phyloP scores from a whole-genome alignment of 2,797 vertebrate genomes.

The Hydrophis major region DNA sequence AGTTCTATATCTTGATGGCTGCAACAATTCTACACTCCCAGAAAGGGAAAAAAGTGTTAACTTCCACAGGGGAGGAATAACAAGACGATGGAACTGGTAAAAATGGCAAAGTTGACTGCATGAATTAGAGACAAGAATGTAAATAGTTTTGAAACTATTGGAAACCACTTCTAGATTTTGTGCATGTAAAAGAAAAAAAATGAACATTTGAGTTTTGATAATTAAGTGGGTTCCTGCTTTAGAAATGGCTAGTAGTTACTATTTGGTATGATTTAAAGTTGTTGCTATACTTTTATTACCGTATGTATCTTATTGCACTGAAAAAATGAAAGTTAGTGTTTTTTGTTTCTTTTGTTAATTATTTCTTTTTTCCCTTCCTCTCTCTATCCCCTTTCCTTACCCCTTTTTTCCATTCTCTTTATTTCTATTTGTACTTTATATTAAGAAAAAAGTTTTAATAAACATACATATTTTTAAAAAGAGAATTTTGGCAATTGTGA shows the following conservation, averaged over 20 bases:
- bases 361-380: not conserved
- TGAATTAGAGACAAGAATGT: not conserved
- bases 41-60: not conserved
- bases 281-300: not conserved
- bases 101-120: not conserved
- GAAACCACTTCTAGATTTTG: not conserved
- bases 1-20: not conserved
- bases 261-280: not conserved
- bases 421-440: not conserved
- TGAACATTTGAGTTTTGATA: not conserved
- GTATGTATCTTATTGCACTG: not conserved
- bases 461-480: not conserved
- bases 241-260: not conserved
- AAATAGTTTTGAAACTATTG: not conserved
- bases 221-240: not conserved
- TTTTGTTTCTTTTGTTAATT: not conserved
- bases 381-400: not conserved
- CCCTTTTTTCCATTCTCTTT: not conserved
- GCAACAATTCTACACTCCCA: not conserved
- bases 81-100: not conserved
- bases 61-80: not conserved
- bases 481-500: not conserved
- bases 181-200: not conserved
- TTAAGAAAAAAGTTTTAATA: not conserved
- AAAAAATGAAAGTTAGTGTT: not conserved